Percentiles rank a stretch among this genome's conserved stretches.
Conservation (phyloP, 1,140 invertebrate genomes). For the Brachionus manjavacas region DNA sequence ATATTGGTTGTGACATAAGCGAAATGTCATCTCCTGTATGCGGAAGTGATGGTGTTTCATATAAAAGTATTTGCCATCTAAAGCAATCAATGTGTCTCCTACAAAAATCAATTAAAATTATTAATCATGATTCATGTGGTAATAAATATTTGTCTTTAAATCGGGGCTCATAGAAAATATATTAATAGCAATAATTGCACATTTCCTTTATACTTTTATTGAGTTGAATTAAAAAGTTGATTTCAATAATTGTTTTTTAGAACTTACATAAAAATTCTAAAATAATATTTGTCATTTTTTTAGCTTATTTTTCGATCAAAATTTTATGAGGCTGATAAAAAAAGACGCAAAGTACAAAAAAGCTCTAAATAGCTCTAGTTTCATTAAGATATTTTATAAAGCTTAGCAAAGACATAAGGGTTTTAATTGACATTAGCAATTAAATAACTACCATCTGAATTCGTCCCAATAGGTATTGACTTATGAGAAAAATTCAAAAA, state of each 20-base stretch:
- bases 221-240: background rate
- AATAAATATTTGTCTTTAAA: background rate
- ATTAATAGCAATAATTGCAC: background rate
- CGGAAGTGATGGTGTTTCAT: constrained; percentile 74
- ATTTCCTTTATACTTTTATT: background rate
- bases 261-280: background rate
- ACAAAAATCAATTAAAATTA: constrained; percentile 25
- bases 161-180: background rate
- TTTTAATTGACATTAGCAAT: background rate
- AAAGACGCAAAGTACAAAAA: background rate
- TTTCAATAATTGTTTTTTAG: background rate
- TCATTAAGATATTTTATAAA: background rate
- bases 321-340: background rate
- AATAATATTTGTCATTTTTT: background rate
- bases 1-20: constrained; percentile 52
- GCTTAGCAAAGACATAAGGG: background rate
- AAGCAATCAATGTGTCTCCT: constrained; percentile 34
- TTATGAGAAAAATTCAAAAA: background rate
- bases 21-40: constrained; percentile 75
- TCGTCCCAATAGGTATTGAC: background rate
- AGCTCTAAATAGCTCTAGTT: background rate
- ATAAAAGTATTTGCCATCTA: constrained; percentile 76
- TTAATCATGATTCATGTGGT: constrained; percentile 33
- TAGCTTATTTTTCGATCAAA: background rate
- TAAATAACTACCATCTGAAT: background rate